phyloP scores from a whole-genome alignment of 64 coral and sea anemone species.

The Platygyra sinensis region DNA sequence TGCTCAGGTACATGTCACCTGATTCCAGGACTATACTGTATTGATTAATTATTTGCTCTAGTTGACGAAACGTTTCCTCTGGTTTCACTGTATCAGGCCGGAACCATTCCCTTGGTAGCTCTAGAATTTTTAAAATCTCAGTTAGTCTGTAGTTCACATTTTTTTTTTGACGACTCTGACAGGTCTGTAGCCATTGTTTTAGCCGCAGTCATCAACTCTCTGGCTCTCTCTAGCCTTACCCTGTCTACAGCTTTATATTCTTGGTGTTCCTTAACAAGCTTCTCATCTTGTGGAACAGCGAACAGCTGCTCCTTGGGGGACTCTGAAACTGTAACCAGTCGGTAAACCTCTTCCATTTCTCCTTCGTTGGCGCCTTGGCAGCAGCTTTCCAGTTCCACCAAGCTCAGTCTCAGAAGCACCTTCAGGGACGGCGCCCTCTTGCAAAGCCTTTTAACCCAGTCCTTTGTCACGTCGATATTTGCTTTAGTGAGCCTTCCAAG shows the following conservation, averaged over 20 bases:
- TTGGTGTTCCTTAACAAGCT: background rate
- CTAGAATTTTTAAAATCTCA: background rate
- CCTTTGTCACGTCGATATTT: background rate
- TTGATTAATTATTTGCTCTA: slow-evolving; percentile 21
- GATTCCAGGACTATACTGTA: slow-evolving; percentile 4
- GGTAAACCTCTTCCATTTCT: slow-evolving; percentile 19
- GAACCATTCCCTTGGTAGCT: background rate
- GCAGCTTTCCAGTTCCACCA: background rate
- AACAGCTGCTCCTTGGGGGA: background rate
- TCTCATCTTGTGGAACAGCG: background rate
- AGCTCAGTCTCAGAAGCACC: slow-evolving; percentile 8
- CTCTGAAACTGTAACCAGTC: slow-evolving; percentile 11
- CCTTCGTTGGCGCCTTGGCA: slow-evolving; percentile 31
- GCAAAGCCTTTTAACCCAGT: slow-evolving; percentile 1
- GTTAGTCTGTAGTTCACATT: background rate
- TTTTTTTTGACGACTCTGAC: background rate
- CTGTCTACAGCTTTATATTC: background rate
- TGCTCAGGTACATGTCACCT: background rate
- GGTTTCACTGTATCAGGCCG: background rate
- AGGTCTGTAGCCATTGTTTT: background rate
- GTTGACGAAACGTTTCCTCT: slow-evolving; percentile 1
- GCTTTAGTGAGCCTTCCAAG: background rate
- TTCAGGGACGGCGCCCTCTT: slow-evolving; percentile 18
- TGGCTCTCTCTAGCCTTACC: background rate
- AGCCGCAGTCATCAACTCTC: background rate